Conservation (phyloP, 2,113 vertebrate species). For the Paradoxurus hermaphroditus region DNA sequence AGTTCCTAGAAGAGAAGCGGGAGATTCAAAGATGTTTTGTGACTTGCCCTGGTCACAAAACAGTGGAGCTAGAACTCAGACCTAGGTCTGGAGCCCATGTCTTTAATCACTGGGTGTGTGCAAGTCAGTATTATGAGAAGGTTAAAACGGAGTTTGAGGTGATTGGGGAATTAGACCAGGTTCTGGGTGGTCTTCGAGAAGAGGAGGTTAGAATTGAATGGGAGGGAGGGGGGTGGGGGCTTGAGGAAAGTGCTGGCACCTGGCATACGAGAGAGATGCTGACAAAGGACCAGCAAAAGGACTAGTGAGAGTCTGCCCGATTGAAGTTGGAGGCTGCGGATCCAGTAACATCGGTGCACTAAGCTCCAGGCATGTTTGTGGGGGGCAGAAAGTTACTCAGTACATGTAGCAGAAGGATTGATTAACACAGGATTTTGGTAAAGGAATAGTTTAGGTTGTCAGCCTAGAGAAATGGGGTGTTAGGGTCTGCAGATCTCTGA, state of each 20-base stretch:
- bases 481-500: neutral
- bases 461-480: neutral
- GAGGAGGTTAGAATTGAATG: neutral
- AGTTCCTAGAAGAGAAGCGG: neutral
- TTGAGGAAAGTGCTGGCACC: neutral
- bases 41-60: neutral
- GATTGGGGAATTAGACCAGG: neutral
- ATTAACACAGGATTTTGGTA: neutral
- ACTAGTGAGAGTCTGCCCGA: neutral
- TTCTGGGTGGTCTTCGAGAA: neutral
- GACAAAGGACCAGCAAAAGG: neutral
- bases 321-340: neutral
- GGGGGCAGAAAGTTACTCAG: neutral
- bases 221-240: neutral
- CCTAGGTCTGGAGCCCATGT: neutral
- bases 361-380: neutral
- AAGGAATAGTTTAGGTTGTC: neutral
- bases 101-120: neutral
- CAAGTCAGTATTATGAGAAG: neutral
- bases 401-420: neutral
- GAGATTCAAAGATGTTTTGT: neutral
- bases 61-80: neutral
- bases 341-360: neutral
- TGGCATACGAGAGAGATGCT: neutral
- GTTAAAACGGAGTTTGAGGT: neutral